These are phyloP conservation scores for Matsumurasca onukii DNA, from an alignment of 1,140 invertebrate genomes.

Conservation along the genomic window DNA sequence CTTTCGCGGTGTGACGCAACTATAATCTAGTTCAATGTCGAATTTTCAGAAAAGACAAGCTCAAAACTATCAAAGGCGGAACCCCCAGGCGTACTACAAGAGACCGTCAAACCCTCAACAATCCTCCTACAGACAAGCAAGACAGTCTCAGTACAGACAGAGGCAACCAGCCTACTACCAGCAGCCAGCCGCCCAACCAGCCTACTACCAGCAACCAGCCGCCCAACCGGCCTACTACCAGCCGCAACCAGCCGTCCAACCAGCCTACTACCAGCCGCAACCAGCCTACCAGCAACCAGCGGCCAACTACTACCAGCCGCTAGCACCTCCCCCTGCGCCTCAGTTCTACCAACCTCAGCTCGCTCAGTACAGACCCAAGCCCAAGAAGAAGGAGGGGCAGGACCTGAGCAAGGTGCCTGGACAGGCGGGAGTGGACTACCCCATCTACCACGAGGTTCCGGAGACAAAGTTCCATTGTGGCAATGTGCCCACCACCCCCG, in stretches of 20 bases:
- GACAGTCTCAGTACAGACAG: too few relatives aligned
- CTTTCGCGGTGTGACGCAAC: too few relatives aligned
- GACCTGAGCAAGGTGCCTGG: constrained; percentile 78
- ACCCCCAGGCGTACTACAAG: constrained; percentile 5
- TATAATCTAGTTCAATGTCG: not conserved
- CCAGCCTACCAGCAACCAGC: constrained; percentile 14
- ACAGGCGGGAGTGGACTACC: constrained; percentile 73
- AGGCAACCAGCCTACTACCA: not conserved
- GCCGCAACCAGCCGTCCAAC: not conserved
- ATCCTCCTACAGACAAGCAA: too few relatives aligned
- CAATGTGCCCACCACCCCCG: constrained; percentile 70
- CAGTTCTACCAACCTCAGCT: not conserved
- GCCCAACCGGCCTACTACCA: too few relatives aligned
- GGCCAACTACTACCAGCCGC: too few relatives aligned
- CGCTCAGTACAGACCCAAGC: not conserved
- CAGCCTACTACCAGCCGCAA: not conserved
- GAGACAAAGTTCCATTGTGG: constrained; percentile 76
- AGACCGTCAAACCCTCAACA: not conserved
- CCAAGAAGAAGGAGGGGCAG: constrained; percentile 48
- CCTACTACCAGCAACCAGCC: not conserved
- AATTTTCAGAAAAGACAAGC: constrained; percentile 4
- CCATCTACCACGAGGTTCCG: constrained; percentile 72
- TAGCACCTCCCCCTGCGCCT: not conserved
- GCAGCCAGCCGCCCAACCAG: not conserved
- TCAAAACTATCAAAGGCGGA: not conserved